Percentiles rank a stretch among this genome's conserved stretches.
Evolutionary conservation across 53 echinoderm and acorn worm species (phyloP).

Genomic region (Holothuria leucospilota): DNA sequence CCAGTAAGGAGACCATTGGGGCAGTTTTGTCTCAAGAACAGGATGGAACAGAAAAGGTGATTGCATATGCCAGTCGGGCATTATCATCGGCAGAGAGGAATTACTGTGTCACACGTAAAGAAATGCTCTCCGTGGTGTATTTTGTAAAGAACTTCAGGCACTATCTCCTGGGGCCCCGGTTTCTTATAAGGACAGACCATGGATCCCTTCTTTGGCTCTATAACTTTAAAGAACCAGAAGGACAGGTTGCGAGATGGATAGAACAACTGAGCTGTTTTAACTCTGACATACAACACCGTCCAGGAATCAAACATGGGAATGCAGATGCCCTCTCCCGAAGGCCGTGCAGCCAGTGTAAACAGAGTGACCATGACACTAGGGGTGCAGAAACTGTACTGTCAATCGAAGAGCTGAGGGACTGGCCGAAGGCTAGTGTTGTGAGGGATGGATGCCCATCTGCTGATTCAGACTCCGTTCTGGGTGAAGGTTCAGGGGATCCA

Average conservation of each 20-base stretch:
- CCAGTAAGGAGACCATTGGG: conserved; percentile 23
- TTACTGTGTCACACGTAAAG: conserved; percentile 19
- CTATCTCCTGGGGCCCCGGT: conserved; percentile 30
- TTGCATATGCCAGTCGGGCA: conserved; percentile 50
- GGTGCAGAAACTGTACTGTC: not conserved
- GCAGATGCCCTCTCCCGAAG: conserved; percentile 33
- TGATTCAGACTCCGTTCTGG: not conserved
- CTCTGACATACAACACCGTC: conserved; percentile 21
- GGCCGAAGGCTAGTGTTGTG: not conserved
- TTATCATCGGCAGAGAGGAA: conserved; percentile 2
- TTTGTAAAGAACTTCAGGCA: conserved; percentile 44
- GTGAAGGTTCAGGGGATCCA: not conserved
- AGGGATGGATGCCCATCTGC: not conserved
- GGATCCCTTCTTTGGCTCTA: conserved; percentile 33
- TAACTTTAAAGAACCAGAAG: conserved; percentile 46
- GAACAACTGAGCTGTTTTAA: conserved; percentile 3
- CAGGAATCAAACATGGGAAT: conserved; percentile 25
- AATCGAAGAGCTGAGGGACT: not conserved
- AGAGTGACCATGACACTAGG: not conserved
- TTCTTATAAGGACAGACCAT: conserved; percentile 41
- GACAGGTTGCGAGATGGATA: conserved; percentile 9
- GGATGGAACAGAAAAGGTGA: conserved; percentile 43
- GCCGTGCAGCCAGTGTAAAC: conserved; percentile 17
- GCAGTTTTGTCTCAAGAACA: no score
- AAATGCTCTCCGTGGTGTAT: conserved; percentile 41